Evolutionary conservation across 2,888 invertebrate genomes (phyloP), one percentile per base, ranked within the genome.

Genomic region (Argyresthia goedartella): DNA sequence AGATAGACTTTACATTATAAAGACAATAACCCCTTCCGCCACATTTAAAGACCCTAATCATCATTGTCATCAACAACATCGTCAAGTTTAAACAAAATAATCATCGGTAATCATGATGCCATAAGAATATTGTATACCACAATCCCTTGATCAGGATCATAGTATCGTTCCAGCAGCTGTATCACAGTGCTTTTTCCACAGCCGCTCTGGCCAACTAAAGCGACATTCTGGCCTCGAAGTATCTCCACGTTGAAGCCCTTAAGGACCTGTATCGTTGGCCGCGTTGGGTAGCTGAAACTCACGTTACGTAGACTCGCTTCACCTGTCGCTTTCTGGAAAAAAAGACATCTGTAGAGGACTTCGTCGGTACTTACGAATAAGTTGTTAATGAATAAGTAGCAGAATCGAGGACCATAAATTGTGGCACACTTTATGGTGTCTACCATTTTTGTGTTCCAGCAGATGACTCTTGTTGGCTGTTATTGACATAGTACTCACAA

Each of bases 131-230:
- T 47, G 77, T 88, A 87, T 61, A 89, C 89, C 57, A 95, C 89
- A 39, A 82, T 67, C 10, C 95, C 95, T 7, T 72, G 76, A 9
- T 81, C 74, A 0, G 93, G 92, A 69, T 95, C 95, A 69, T 97
- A 97, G 71, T 95, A 95, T 54, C 96, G 81, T 74, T 95, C 92
- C 0, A 97, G 73, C 41, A 97, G 81, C 66, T 95, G 93, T 53
- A 97, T 91, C 50, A 94, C 89, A 0, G 97, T 97, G 47, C 95
- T 95, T 78, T 97, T 97, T 8, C 97, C 97, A 67, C 95, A 95
- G 0, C 97, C 97, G 57, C 95, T 95, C 3, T 90, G 77, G 53
- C 93, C 96, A 1, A 95, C 94, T 11, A 95, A 67, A 0, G 95
- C 95, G 1, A 95, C 77, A 0, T 93, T 94, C 71, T 92, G 89